phyloP scores from a whole-genome alignment of 2,797 vertebrate species.

The Sebastes baramenuke region DNA sequence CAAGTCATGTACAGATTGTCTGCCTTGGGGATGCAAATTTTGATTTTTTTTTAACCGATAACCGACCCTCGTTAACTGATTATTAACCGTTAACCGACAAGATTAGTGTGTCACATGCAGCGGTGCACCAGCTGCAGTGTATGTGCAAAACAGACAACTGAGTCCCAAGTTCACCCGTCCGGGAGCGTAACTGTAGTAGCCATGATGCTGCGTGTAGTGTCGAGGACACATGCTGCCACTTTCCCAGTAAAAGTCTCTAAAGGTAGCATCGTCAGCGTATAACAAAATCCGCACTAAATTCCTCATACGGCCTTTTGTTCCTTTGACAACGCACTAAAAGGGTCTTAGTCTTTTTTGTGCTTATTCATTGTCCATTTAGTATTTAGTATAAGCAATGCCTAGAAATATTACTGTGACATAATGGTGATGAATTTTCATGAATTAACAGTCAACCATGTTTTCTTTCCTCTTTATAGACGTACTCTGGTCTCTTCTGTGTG shows the following conservation, averaged over 20 bases:
- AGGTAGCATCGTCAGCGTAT: not conserved
- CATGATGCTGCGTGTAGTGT: too few species aligned
- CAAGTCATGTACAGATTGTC: not conserved
- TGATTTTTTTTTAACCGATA: too few species aligned
- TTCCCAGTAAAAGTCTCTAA: not conserved
- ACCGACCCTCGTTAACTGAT: too few species aligned
- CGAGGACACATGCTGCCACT: too few species aligned
- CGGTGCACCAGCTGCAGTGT: too few species aligned
- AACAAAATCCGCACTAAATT: not conserved
- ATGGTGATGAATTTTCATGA: not conserved
- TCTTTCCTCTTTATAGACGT: constrained; percentile 85
- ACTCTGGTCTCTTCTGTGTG: constrained; percentile 99
- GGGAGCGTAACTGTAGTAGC: too few species aligned
- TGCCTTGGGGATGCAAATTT: too few species aligned
- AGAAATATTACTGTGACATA: not conserved
- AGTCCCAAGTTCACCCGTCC: too few species aligned
- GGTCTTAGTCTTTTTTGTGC: constrained; percentile 2
- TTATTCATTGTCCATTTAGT: not conserved
- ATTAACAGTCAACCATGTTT: constrained; percentile 6
- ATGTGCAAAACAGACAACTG: too few species aligned
- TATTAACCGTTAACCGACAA: too few species aligned
- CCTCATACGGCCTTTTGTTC: not conserved
- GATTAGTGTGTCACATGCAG: too few species aligned
- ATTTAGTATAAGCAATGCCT: not conserved
- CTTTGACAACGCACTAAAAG: not conserved